These are phyloP conservation scores for Elymnias hypermnestra DNA, from an alignment of 1,140 invertebrate genomes.

Conservation along the genomic window DNA sequence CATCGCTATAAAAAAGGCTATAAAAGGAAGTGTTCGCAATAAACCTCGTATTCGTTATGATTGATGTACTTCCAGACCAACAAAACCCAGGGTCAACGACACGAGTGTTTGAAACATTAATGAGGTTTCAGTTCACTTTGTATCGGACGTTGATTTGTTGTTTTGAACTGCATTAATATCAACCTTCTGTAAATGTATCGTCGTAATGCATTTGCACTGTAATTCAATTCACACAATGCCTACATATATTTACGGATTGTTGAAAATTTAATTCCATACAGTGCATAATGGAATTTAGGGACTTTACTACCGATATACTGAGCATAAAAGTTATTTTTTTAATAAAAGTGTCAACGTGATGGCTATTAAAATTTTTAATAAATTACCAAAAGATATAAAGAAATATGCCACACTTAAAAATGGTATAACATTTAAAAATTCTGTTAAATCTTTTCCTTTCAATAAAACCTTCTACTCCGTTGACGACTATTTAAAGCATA, in stretches of 20 bases:
- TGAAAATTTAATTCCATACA: neutral
- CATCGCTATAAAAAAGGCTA: neutral
- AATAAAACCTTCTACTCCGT: too few species aligned
- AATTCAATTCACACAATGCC: slow-evolving; percentile 2
- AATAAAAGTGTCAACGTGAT: too few species aligned
- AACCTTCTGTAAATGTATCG: neutral
- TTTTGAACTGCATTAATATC: neutral
- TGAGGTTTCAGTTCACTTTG: neutral
- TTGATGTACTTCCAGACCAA: slow-evolving; percentile 1
- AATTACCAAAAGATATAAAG: too few species aligned
- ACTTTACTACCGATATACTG: too few species aligned
- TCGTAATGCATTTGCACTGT: neutral
- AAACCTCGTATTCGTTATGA: slow-evolving; percentile 3
- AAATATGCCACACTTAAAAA: too few species aligned
- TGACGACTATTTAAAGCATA: too few species aligned
- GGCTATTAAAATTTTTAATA: too few species aligned
- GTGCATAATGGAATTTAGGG: too few species aligned
- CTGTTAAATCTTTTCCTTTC: too few species aligned
- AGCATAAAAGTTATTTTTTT: too few species aligned
- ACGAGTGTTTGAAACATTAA: slow-evolving; percentile 3
- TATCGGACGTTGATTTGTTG: neutral
- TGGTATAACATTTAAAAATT: too few species aligned
- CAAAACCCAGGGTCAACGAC: slow-evolving; percentile 5
- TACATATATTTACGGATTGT: neutral
- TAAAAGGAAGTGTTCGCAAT: slow-evolving; percentile 3